Base-by-base conservation (phyloP, 2,797 vertebrate genomes). In the Danio kyathit region DNA sequence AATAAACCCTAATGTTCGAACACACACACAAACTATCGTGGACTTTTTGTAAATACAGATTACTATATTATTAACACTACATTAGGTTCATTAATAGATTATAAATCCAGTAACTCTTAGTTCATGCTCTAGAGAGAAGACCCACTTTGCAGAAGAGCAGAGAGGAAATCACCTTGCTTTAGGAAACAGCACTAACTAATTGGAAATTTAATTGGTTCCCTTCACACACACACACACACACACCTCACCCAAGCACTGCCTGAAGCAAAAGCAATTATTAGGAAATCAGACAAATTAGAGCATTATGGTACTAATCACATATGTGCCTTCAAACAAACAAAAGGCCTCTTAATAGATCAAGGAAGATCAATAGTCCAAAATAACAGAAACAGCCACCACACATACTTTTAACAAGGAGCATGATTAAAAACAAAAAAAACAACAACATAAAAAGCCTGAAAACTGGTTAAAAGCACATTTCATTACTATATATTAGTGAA, bases 151-250 rank as follows among this genome's bases (percentile, higher is more conserved):
- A 83, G 65, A 57, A 56, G 59, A 87, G 84, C 63, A 44, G 86
- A 84, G 88, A 90, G 81, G 38, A 14, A 73, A 81, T 81, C 82
- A 75, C 82, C 83, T 88, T 86, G 85, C 90, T 88, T 81, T 78
- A 88, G 70, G 67, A 81, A 84, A 86, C 66, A 88, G 80, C 57
- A 82, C 46, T 56, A 64, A 89, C 74, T 82, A 83, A 91, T 91
- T 91, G 89, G 52, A 86, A 73, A 43, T 86, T 90, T 90, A 91
- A 92, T 91, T 88, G 89, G 87, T 85, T 88, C 81, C 76, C 75
- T 48, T 40, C 57, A 19, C 66, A 59, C 29, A 29, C 72, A 59
- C 60, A 78, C 82, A 7, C 65, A 67, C 72, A 59, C 69, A 78
- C 82, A 7, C 65, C 41, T 40, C 8, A n/a, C 14, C 63, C 17